Percentiles rank a stretch among this genome's conserved stretches.
phyloP scores from a whole-genome alignment of 2,113 vertebrate genomes.

The Hemicordylus capensis region DNA sequence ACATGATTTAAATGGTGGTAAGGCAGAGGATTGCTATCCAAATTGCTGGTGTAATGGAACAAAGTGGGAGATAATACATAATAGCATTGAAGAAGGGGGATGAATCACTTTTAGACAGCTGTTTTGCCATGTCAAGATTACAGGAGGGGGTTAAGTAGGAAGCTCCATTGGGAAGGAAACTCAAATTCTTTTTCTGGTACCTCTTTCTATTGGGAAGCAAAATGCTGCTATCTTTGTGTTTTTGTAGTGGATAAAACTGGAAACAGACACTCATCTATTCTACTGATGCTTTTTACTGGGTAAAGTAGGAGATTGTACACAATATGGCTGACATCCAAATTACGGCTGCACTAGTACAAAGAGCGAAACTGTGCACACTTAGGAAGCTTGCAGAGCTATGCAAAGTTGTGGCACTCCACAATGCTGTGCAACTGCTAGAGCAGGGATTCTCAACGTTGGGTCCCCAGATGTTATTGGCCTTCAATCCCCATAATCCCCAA shows the following conservation, averaged over 20 bases:
- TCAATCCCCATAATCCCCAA: no score
- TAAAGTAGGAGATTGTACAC: not conserved
- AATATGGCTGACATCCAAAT: no score
- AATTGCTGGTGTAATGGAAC: not conserved
- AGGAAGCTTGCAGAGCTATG: no score
- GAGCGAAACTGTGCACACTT: no score
- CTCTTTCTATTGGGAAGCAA: not conserved
- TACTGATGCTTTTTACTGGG: not conserved
- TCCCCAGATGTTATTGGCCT: no score
- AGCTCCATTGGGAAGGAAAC: not conserved
- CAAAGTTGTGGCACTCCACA: no score
- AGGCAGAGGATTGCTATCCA: not conserved
- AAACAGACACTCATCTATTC: not conserved
- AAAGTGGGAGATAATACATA: not conserved
- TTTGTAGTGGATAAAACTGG: not conserved
- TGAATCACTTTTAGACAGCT: not conserved
- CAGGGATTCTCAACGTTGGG: no score
- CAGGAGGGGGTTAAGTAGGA: not conserved
- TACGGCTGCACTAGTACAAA: no score
- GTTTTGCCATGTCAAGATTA: no score
- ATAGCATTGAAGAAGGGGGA: not conserved
- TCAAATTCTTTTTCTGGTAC: not conserved
- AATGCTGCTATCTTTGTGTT: not conserved
- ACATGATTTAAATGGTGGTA: not conserved
- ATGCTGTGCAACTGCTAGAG: no score